A percentile compares a stretch with the other conserved stretches of the same genome.
Conservation (phyloP, 2,797 vertebrate genomes). For the Poeciliopsis turneri region DNA sequence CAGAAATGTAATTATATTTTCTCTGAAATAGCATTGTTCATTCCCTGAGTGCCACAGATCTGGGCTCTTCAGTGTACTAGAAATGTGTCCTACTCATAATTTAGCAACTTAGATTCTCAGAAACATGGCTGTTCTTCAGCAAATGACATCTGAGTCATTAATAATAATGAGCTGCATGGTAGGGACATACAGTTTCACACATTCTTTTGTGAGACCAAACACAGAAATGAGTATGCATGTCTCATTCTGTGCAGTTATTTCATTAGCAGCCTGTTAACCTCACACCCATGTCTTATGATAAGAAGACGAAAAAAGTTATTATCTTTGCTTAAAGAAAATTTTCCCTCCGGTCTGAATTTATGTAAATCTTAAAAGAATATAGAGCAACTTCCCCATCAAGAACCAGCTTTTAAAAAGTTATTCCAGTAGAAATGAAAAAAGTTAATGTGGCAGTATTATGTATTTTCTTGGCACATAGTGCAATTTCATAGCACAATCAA, state of each 20-base stretch:
- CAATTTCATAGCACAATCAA: too few species aligned
- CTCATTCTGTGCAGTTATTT: conserved; percentile 33
- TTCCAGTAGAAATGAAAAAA: neutral
- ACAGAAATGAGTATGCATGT: conserved; percentile 34
- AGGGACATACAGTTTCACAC: conserved; percentile 43
- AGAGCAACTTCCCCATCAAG: neutral
- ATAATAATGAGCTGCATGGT: conserved; percentile 66
- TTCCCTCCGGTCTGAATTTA: neutral
- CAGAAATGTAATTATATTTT: neutral
- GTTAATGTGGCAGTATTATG: neutral
- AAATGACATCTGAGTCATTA: conserved; percentile 69
- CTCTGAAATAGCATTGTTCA: conserved; percentile 19
- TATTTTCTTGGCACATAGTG: too few species aligned
- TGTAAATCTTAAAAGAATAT: neutral
- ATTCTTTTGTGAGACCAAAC: conserved; percentile 45
- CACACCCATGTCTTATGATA: conserved; percentile 16
- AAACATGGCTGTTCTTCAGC: conserved; percentile 56
- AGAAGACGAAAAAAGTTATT: conserved; percentile 18
- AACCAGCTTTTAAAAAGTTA: neutral
- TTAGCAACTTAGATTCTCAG: conserved; percentile 59
- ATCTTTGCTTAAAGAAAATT: neutral
- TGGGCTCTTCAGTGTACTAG: conserved; percentile 42
- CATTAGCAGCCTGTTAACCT: conserved; percentile 42
- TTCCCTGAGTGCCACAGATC: conserved; percentile 47
- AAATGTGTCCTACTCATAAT: conserved; percentile 60